Base-by-base conservation (phyloP, 1,140 invertebrate genomes). In the Dinoponera quadriceps region DNA sequence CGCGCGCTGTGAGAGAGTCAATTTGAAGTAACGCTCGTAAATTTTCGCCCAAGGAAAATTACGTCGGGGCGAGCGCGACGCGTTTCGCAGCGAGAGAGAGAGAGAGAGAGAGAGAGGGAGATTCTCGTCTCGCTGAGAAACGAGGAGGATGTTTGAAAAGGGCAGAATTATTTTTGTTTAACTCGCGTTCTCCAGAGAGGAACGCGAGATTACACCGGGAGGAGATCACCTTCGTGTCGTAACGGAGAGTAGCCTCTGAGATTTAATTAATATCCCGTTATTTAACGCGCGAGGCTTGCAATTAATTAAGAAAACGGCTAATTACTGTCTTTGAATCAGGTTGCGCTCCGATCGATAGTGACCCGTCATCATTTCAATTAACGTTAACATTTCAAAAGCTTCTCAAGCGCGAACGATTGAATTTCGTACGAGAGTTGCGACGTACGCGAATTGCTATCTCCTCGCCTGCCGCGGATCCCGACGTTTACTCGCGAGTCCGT, bases 1-100 rank as follows among this genome's bases (percentile, higher is more conserved):
- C 51, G 22, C 75, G 22, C 63, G 18, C 18, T 48, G 60, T 20
- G 72, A 44, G 59, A 49, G 29, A 78, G 54, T 78, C 63, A 57
- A 69, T 80, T 57, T 55, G 22, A 57, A 65, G 59, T 65, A 75
- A 65, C n/a, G 20, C 44, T 77, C 60, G 27, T 54, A n/a, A 38
- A 77, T 77, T 69, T 57, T 69, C 65, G n/a, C 65, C 20, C 65
- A 51, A 25, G 33, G 18, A 71, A 80, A 29, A 69, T 57, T 22
- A 48, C 29, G 22, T 54, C 33, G 16, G 33, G 25, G 44, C 22
- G 11, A 49, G 27, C 25, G 22, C 38, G 57, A 63, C 27, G 49
- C 27, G 49, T 22, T 20, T 11, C 2, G n/a, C 13, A 38, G n/a
- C 13, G 20, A 65, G 63, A 48, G 13, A n/a, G n/a, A n/a, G n/a